Evolutionary conservation across 2,797 vertebrate genomes (phyloP), one percentile per base, ranked within the genome.

Genomic region (Erithacus rubecula): DNA sequence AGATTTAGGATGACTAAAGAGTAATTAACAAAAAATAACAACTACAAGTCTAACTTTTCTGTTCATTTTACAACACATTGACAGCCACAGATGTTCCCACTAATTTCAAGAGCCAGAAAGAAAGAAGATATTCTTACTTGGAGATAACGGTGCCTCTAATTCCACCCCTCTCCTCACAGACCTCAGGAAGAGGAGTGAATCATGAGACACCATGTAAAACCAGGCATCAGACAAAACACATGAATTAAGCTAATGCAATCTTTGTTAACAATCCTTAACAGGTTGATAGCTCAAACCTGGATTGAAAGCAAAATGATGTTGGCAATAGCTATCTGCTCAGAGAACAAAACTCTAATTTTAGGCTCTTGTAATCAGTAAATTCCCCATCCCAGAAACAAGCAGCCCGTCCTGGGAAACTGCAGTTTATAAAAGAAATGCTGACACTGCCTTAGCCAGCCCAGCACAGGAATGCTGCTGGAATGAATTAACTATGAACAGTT

Each of bases 381-480:
- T 76, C 51, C 60, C 83, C 46, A 79, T 9, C 74, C 26, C 72
- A 69, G 72, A 69, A 95, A 69, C 34, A 83, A 3, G 43, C n/a
- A 11, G 89, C 43, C 70, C 3, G 56, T 63, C 75, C 80, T 64
- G 92, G 76, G 58, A 78, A 96, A 43, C 36, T 12, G 2, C 30
- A 39, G 76, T 39, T 94, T 80, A 87, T 58, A 96, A 94, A 83
- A 84, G 84, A 96, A 97, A 70, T 34, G 81, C 83, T 96, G 90
- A 95, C 70, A 9, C 20, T 65, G 94, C 58, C 86, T 37, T 15
- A 80, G 91, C 63, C 20, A 43, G 58, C 84, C 91, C 85, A 49
- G 80, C 51, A 49, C 24, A 95, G 80, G 70, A 95, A 93, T 83
- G 92, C 26, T 27, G 21, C 51, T 64, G 90, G 59, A 53, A 86